Evolutionary conservation across 2,113 vertebrate species (phyloP).

Genomic region (Dendropsophus ebraccatus): DNA sequence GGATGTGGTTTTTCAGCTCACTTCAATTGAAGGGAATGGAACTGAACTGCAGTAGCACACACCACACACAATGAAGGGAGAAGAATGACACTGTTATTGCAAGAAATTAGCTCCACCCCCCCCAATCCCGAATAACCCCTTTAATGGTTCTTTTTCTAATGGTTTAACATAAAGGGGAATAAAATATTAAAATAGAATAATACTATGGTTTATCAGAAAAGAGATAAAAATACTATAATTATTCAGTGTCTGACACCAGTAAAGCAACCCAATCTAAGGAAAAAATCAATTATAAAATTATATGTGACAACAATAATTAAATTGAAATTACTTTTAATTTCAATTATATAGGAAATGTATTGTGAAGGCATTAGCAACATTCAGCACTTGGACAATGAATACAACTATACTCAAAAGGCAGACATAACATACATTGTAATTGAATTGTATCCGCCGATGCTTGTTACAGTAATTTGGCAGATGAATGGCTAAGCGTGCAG

Average conservation of each 20-base stretch:
- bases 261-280: background rate
- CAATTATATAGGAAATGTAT: slow-evolving; percentile 20
- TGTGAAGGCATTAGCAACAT: background rate
- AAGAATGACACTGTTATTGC: too few species aligned
- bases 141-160: too few species aligned
- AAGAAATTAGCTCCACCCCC: too few species aligned
- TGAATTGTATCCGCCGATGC: slow-evolving; percentile 4
- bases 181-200: too few species aligned
- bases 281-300: background rate
- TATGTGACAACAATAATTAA: background rate
- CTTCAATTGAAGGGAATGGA: too few species aligned
- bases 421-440: background rate
- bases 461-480: slow-evolving; percentile 45
- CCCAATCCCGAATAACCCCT: too few species aligned
- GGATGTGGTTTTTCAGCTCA: too few species aligned
- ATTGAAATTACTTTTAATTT: slow-evolving; percentile 5
- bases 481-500: slow-evolving; percentile 26
- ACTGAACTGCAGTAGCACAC: too few species aligned
- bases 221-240: background rate
- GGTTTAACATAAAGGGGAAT: too few species aligned
- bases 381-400: background rate
- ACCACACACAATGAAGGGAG: too few species aligned
- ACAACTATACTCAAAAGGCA: slow-evolving; percentile 8
- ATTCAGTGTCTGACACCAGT: background rate
- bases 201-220: too few species aligned